Base-by-base conservation (phyloP, 1,140 invertebrate genomes). In the Bombus polaris region DNA sequence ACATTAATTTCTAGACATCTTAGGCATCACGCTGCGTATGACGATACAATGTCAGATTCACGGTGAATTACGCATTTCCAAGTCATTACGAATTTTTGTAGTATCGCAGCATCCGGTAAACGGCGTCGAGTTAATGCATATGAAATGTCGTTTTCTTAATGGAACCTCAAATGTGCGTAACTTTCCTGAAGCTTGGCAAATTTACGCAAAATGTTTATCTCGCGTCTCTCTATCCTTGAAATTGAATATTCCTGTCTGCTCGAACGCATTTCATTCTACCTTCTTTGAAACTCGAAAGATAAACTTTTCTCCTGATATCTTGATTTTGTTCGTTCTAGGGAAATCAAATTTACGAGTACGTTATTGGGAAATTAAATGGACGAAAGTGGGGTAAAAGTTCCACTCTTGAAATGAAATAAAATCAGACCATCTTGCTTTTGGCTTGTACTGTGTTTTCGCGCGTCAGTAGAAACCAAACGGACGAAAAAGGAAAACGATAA, bases 401-500 rank as follows among this genome's bases (percentile, higher is more conserved):
- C 2, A 8, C 47, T 22, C 6, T 22, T 0, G 18, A 53, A 22
- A 53, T 0, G 47, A 53, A 53, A 22, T 22, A 22, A 53, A 53
- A 22, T 53, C 47, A 0, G 47, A 8, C 6, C 0, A 0, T 22
- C 47, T 53, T 53, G 47, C 18, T 53, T 53, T 22, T 22, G 18
- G 18, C 18, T 2, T 22, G 47, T 53, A 18, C 47, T 0, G 47
- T 2, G 47, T 53, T 2, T 53, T 53, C 5, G 47, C 18, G 62
- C 28, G 62, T 32, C 15, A 1, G 39, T 13, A 12, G 59, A 73
- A 74, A 72, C 44, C 13, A 76, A 65, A 59, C 37, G 57, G 66
- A 77, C 37, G 53, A 75, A 75, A 73, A 47, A 75, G 59, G 66
- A 72, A 59, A 70, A 78, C 88, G 88, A 89, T 88, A 88, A 88